Evolutionary conservation across 1,140 invertebrate species (phyloP).

Genomic region (Diabrotica undecimpunctata): DNA sequence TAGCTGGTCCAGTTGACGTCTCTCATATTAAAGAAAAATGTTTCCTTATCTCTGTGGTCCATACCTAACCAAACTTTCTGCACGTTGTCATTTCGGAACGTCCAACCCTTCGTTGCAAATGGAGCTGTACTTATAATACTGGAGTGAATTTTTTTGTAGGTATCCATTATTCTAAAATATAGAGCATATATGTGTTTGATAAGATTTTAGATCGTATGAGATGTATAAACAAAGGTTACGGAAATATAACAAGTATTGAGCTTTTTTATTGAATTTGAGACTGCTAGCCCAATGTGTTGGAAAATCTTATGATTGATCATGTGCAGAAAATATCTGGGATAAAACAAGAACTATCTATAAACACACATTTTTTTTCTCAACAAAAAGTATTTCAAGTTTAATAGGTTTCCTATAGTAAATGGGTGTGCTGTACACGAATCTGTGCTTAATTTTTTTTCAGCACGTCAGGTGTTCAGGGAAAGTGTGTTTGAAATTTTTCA

Average conservation of each 20-base stretch:
- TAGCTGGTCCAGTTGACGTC: conserved; percentile 58
- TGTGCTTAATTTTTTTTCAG: no score
- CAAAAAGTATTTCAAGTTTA: no score
- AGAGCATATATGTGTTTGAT: not conserved
- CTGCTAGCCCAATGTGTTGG: not conserved
- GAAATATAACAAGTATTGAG: not conserved
- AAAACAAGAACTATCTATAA: no score
- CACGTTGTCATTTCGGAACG: conserved; percentile 64
- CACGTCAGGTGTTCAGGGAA: no score
- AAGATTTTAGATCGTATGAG: no score
- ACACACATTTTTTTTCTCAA: no score
- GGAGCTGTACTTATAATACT: no score
- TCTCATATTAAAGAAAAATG: conserved; percentile 67
- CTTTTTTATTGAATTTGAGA: not conserved
- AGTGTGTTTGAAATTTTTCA: no score
- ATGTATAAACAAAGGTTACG: not conserved
- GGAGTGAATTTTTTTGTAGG: not conserved
- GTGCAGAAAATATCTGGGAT: not conserved
- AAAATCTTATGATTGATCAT: not conserved
- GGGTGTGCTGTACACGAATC: no score
- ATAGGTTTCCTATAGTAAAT: no score
- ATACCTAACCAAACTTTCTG: conserved; percentile 55
- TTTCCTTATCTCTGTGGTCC: conserved; percentile 52
- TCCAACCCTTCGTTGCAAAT: conserved; percentile 68
- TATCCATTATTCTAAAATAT: not conserved